Conservation (phyloP, 2,113 vertebrate genomes). For the Dipodomys ordii region DNA sequence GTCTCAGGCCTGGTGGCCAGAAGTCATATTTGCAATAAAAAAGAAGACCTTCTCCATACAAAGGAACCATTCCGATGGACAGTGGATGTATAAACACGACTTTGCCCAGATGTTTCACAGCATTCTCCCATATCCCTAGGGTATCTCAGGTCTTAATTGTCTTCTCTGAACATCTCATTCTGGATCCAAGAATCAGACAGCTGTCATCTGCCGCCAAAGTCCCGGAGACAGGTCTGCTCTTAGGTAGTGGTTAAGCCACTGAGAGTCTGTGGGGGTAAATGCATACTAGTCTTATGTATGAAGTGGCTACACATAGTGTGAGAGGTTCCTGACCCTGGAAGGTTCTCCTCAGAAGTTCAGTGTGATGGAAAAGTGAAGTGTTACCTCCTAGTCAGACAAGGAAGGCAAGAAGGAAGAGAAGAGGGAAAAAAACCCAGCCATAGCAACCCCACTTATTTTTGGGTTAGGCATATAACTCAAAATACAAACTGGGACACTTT, state of each 20-base stretch:
- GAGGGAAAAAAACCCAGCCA: not conserved
- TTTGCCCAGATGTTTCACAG: not conserved
- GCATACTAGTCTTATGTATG: not conserved
- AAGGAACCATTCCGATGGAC: not conserved
- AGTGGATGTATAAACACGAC: not conserved
- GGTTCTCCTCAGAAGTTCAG: not conserved
- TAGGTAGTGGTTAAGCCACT: not conserved
- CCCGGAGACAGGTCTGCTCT: not conserved
- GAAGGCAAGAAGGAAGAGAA: not conserved
- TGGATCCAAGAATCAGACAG: not conserved
- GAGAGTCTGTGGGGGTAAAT: not conserved
- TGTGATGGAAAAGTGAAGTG: not conserved
- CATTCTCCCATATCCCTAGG: rapidly evolving
- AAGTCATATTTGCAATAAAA: not conserved
- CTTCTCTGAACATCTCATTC: not conserved
- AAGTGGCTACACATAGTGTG: too few relatives aligned
- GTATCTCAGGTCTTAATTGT: not conserved
- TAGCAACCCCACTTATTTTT: not conserved
- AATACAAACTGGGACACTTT: not conserved
- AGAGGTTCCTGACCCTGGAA: not conserved
- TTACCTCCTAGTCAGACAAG: not conserved
- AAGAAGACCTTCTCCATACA: not conserved
- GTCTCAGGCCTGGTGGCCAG: not conserved
- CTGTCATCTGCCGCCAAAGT: not conserved
- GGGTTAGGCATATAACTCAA: not conserved